phyloP scores from a whole-genome alignment of 2,888 invertebrate genomes.

The Scaptomyza parva region DNA sequence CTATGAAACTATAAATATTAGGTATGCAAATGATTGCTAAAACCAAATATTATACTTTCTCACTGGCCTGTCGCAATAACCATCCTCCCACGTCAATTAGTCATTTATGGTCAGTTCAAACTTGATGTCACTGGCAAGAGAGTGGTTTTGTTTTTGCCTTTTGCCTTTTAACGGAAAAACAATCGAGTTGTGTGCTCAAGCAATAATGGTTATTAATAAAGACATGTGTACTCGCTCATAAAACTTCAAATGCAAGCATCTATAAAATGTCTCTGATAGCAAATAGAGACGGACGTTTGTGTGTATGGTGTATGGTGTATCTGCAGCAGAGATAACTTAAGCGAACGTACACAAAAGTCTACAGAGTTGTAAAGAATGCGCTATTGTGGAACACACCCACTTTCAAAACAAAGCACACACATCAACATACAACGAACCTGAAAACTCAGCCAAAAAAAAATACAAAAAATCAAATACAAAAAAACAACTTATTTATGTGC shows the following conservation, averaged over 20 bases:
- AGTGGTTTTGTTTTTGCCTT: conserved; percentile 32
- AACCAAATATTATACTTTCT: conserved; percentile 53
- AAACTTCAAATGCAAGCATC: conserved; percentile 68
- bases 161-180: conserved; percentile 18
- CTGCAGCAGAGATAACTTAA: conserved; percentile 50
- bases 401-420: conserved; percentile 56
- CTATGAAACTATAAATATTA: no score
- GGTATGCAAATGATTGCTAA: conserved; percentile 33
- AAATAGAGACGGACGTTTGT: conserved; percentile 13
- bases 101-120: conserved; percentile 46
- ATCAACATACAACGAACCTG: conserved; percentile 7
- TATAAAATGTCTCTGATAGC: conserved; percentile 56
- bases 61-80: conserved; percentile 32
- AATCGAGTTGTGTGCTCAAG: conserved; percentile 46
- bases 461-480: conserved; percentile 11
- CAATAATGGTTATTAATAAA: conserved; percentile 74
- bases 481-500: conserved; percentile 10
- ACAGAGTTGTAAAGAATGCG: conserved; percentile 53
- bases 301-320: conserved; percentile 34
- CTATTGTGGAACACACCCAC: conserved; percentile 69
- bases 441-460: conserved; percentile 12
- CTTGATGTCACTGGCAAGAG: conserved; percentile 39
- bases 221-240: conserved; percentile 70
- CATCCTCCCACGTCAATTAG: conserved; percentile 33
- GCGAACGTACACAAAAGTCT: conserved; percentile 51